These are phyloP conservation scores for Egretta garzetta DNA, from an alignment of 2,113 vertebrate genomes.

Conservation along the genomic window DNA sequence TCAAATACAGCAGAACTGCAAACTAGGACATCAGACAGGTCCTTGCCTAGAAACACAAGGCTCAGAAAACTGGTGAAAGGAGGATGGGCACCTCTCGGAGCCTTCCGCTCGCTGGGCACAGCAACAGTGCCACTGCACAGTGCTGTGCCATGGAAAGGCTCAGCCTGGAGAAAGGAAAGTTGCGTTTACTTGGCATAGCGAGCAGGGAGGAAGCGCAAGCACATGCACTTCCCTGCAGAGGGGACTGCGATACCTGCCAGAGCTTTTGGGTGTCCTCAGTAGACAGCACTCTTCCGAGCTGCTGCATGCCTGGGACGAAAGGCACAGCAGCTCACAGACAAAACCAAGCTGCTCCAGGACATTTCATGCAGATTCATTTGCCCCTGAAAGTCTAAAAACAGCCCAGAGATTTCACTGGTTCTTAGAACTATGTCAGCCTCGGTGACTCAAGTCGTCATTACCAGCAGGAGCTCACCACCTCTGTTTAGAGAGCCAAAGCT, in stretches of 20 bases:
- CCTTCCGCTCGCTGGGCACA: not conserved
- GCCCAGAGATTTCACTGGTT: not conserved
- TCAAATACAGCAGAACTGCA: not conserved
- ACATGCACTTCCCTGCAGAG: not conserved
- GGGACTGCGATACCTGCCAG: not conserved
- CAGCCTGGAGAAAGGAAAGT: not conserved
- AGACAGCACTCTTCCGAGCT: not conserved
- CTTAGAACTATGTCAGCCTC: not conserved
- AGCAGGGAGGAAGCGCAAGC: not conserved
- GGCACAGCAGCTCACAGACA: not conserved
- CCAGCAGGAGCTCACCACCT: conserved; percentile 1
- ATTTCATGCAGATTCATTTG: not conserved
- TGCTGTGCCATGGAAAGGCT: not conserved
- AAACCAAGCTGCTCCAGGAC: not conserved
- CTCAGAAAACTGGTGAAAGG: not conserved
- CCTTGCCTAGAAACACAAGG: not conserved
- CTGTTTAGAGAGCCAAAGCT: not conserved
- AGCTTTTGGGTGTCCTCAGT: not conserved
- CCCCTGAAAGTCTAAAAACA: conserved; percentile 1
- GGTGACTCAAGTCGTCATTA: not conserved
- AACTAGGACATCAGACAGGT: not conserved
- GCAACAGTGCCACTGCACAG: accelerated
- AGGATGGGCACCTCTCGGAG: not conserved
- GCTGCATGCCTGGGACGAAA: not conserved
- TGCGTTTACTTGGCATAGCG: not conserved